Conservation (phyloP, 2,888 invertebrate genomes). For the Peribatodes rhomboidaria region DNA sequence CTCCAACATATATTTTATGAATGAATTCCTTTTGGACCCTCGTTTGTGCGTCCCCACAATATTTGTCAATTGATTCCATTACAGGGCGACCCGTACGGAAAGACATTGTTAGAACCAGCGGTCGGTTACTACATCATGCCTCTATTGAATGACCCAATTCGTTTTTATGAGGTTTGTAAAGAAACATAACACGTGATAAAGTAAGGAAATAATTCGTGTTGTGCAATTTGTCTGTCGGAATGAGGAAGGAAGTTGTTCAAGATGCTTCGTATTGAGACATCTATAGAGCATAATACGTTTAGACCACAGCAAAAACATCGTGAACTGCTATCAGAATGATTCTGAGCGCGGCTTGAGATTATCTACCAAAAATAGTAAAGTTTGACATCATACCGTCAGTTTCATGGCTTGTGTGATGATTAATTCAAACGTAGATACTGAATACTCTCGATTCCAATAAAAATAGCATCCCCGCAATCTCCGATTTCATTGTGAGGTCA, state of each 20-base stretch:
- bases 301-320: background rate
- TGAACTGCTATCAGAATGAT: no score
- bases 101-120: constrained; percentile 57
- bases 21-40: constrained; percentile 44
- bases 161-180: constrained; percentile 36
- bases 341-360: no score
- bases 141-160: constrained; percentile 49
- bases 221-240: background rate
- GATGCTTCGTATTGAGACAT: background rate
- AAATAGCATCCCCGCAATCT: no score
- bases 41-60: constrained; percentile 49
- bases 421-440: no score
- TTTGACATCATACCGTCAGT: no score
- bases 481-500: no score
- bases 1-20: constrained; percentile 47
- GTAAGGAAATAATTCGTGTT: constrained; percentile 5
- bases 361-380: no score
- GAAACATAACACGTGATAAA: constrained; percentile 17
- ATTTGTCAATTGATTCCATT: constrained; percentile 58
- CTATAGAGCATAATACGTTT: background rate
- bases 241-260: background rate
- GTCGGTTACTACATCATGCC: constrained; percentile 48
- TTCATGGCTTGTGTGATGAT: no score
- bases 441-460: no score
- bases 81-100: constrained; percentile 52